These are phyloP conservation scores for Phrynosoma blainvillii DNA, from an alignment of 2,113 vertebrate species.

Conservation along the genomic window DNA sequence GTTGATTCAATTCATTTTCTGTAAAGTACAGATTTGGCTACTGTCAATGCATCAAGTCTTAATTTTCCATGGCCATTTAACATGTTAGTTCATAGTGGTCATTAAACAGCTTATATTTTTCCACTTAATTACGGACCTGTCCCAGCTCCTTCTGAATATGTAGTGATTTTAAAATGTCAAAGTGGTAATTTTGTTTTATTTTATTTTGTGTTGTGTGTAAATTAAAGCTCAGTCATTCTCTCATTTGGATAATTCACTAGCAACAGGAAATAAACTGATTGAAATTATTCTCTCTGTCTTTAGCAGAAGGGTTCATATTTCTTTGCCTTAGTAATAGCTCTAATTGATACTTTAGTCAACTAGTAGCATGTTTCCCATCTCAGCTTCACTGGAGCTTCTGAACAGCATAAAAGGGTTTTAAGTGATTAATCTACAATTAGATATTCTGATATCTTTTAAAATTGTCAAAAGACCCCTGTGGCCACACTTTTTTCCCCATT, in stretches of 20 bases:
- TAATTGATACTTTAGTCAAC: constrained; percentile 52
- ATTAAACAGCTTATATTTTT: constrained; percentile 18
- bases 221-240: not conserved
- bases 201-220: constrained; percentile 33
- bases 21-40: constrained; percentile 14
- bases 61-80: constrained; percentile 21
- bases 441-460: constrained; percentile 52
- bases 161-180: constrained; percentile 6
- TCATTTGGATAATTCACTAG: constrained; percentile 29
- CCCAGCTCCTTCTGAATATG: constrained; percentile 1
- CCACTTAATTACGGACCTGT: constrained; percentile 23
- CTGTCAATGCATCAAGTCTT: not conserved
- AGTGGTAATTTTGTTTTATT: constrained; percentile 30
- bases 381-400: constrained; percentile 57
- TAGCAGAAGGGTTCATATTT: constrained; percentile 39
- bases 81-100: not conserved
- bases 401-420: constrained; percentile 62
- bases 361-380: constrained; percentile 60
- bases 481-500: constrained; percentile 45
- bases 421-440: constrained; percentile 66
- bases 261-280: constrained; percentile 30
- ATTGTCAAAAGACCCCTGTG: constrained; percentile 43
- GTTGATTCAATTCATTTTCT: constrained; percentile 27
- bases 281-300: constrained; percentile 50
- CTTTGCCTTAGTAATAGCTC: constrained; percentile 51